Evolutionary conservation across 2,888 invertebrate species (phyloP).

Genomic region (Tipula helvola): DNA sequence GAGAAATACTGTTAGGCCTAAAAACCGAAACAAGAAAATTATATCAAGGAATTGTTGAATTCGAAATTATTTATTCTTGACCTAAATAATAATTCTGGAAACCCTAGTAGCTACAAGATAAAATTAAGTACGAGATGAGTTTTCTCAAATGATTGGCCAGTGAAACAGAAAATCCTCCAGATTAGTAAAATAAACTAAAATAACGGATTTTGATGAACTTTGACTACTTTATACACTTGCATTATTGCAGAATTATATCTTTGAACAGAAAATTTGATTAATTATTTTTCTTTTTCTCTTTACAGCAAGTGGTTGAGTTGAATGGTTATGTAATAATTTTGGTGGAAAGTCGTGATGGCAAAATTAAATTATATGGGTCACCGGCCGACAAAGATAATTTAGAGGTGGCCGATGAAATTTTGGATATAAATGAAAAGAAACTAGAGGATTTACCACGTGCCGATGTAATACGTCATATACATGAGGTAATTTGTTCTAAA

Average conservation of each 20-base stretch:
- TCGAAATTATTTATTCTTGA: too few relatives aligned
- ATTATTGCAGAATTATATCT: too few relatives aligned
- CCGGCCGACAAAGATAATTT: constrained; percentile 87
- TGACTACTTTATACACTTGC: not conserved
- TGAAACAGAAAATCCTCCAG: too few relatives aligned
- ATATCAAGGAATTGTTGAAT: too few relatives aligned
- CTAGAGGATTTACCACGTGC: constrained; percentile 84
- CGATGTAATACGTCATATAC: constrained; percentile 88
- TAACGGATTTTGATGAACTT: too few relatives aligned
- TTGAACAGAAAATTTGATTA: not conserved
- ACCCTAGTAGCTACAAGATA: too few relatives aligned
- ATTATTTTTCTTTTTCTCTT: not conserved
- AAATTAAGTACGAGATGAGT: too few relatives aligned
- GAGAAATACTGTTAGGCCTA: too few relatives aligned
- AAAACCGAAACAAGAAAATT: too few relatives aligned
- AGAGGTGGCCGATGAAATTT: constrained; percentile 93
- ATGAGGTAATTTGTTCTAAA: constrained; percentile 54
- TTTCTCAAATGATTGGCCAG: too few relatives aligned
- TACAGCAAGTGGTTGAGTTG: constrained; percentile 62
- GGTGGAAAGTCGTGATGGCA: constrained; percentile 87
- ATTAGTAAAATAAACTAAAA: too few relatives aligned
- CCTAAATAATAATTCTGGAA: too few relatives aligned
- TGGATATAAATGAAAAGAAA: constrained; percentile 91
- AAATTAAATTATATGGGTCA: constrained; percentile 86
- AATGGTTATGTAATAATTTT: constrained; percentile 92